Percentiles rank a stretch among this genome's conserved stretches.
Evolutionary conservation across 1,140 invertebrate genomes (phyloP).

Genomic region (Drosophila grimshawi): DNA sequence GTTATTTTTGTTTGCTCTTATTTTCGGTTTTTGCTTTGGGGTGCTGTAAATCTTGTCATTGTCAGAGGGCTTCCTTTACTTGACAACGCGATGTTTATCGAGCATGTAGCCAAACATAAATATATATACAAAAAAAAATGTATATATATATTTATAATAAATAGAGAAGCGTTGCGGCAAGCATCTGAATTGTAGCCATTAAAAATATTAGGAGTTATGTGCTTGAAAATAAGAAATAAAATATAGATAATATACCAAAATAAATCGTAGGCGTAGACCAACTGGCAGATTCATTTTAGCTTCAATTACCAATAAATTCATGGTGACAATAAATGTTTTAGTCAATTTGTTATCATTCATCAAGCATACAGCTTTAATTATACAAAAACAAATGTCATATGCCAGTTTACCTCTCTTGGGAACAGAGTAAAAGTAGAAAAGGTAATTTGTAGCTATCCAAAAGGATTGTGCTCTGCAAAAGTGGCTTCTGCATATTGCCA

Average conservation of each 20-base stretch:
- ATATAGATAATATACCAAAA: not conserved
- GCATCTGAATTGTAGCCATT: conserved; percentile 14
- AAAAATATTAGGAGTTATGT: conserved; percentile 42
- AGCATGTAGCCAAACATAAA: conserved; percentile 43
- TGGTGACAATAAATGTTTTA: too few relatives aligned
- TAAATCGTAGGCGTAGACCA: conserved; percentile 6
- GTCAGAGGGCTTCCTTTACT: conserved; percentile 34
- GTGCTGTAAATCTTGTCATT: conserved; percentile 69
- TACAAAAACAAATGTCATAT: not conserved
- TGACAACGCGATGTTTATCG: conserved; percentile 50
- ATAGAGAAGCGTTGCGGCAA: conserved; percentile 30
- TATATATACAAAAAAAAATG: conserved; percentile 16
- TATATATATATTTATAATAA: conserved; percentile 10
- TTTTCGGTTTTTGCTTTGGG: conserved; percentile 19
- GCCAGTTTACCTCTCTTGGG: not conserved
- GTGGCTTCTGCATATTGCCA: conserved; percentile 15
- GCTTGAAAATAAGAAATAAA: conserved; percentile 34
- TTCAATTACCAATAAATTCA: too few relatives aligned
- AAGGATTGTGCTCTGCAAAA: conserved; percentile 10
- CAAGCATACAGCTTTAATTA: too few relatives aligned
- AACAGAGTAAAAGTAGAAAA: not conserved
- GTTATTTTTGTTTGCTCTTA: conserved; percentile 7
- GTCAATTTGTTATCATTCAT: too few relatives aligned
- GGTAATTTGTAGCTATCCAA: conserved; percentile 17
- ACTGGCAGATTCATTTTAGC: too few relatives aligned